These are phyloP conservation scores for Antheraea mylitta DNA, from an alignment of 1,140 invertebrate genomes.

Conservation along the genomic window DNA sequence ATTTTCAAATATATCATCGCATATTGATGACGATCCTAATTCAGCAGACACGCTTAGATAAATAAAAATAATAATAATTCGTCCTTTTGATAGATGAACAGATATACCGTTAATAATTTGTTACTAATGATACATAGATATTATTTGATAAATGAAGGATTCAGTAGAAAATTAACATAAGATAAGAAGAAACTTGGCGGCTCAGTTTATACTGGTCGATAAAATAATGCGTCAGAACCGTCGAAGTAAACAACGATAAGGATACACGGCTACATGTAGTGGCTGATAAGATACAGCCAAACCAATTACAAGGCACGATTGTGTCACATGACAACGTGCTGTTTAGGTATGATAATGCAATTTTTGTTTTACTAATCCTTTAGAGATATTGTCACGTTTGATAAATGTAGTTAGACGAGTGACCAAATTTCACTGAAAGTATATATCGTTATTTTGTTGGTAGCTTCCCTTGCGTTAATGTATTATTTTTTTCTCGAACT, in stretches of 20 bases:
- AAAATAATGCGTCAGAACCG: conserved; percentile 27
- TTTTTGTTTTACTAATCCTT: background rate
- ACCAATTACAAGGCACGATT: conserved; percentile 38
- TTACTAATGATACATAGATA: too few species aligned
- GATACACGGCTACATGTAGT: conserved; percentile 21
- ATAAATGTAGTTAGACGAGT: background rate
- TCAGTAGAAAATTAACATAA: background rate
- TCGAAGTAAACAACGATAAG: conserved; percentile 39
- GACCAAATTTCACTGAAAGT: background rate
- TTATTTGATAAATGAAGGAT: background rate
- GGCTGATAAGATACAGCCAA: conserved; percentile 35
- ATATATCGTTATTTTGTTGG: background rate
- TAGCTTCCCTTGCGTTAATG: too few species aligned
- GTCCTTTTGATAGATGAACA: too few species aligned
- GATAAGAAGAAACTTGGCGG: background rate
- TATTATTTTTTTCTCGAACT: too few species aligned
- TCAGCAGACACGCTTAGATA: too few species aligned
- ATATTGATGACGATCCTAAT: too few species aligned
- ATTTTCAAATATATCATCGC: too few species aligned
- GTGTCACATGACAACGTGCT: conserved; percentile 26
- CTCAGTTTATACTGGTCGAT: conserved; percentile 20
- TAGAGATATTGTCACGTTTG: background rate
- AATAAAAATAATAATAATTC: too few species aligned
- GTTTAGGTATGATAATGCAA: conserved; percentile 21
- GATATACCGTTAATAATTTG: too few species aligned